phyloP scores from a whole-genome alignment of 2,888 invertebrate genomes.

The Xanthorhoe designata region DNA sequence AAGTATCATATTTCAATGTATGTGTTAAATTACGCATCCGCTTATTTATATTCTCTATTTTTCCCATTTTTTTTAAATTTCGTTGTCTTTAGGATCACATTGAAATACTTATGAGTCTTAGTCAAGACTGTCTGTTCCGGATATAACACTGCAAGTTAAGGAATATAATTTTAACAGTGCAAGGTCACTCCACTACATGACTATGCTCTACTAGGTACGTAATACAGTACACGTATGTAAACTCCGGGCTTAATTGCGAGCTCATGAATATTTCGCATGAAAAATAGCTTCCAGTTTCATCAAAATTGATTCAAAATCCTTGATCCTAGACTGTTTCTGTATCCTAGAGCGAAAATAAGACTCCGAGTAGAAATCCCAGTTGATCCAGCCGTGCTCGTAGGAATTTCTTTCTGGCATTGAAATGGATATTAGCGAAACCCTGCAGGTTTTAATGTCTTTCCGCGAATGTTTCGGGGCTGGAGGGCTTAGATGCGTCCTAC shows the following conservation, averaged over 20 bases:
- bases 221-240: neutral
- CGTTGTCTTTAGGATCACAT: too few species aligned
- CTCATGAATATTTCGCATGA: slow-evolving; percentile 9
- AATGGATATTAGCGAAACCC: slow-evolving; percentile 24
- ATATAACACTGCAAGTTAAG: too few species aligned
- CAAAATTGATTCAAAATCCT: neutral
- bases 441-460: slow-evolving; percentile 22
- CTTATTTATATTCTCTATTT: too few species aligned
- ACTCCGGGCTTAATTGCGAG: neutral
- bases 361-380: slow-evolving; percentile 17
- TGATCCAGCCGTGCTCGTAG: slow-evolving; percentile 23
- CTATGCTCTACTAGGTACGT: too few species aligned
- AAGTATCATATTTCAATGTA: too few species aligned
- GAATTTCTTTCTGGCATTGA: slow-evolving; percentile 16
- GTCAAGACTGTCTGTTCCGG: too few species aligned
- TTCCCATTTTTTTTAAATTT: too few species aligned
- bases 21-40: too few species aligned
- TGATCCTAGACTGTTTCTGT: slow-evolving; percentile 3
- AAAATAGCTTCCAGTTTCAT: neutral
- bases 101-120: too few species aligned
- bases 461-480: slow-evolving; percentile 20
- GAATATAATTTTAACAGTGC: neutral
- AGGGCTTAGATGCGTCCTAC: slow-evolving; percentile 15
- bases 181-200: too few species aligned
- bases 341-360: slow-evolving; percentile 4